A percentile compares a stretch with the other conserved stretches of the same genome.
Evolutionary conservation across 1,140 invertebrate species (phyloP).

Genomic region (Drosophila repletoides): DNA sequence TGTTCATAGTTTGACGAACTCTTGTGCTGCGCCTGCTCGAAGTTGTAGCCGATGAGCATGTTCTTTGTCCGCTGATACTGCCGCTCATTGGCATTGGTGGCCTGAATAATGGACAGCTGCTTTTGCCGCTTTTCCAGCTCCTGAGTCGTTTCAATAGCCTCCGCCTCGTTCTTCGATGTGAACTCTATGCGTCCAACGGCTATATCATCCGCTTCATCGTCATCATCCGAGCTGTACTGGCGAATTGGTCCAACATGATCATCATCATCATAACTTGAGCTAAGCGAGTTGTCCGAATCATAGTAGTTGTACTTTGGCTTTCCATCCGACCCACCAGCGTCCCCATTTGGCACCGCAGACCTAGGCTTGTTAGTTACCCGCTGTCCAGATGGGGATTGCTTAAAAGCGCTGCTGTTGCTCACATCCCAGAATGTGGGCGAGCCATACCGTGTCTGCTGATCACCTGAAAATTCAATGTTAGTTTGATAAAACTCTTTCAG

Average conservation of each 20-base stretch:
- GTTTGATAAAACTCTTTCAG: too few species aligned
- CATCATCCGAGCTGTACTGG: conserved; percentile 58
- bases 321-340: background rate
- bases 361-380: background rate
- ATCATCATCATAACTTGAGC: conserved; percentile 67
- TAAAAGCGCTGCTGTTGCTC: conserved; percentile 43
- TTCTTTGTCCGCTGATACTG: conserved; percentile 80
- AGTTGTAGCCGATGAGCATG: conserved; percentile 71
- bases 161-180: conserved; percentile 91
- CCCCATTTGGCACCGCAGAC: background rate
- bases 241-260: conserved; percentile 26
- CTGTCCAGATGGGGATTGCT: conserved; percentile 3
- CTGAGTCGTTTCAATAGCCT: conserved; percentile 88
- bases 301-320: conserved; percentile 58
- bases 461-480: too few species aligned
- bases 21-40: conserved; percentile 26
- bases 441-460: conserved; percentile 82
- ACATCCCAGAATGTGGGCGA: conserved; percentile 84
- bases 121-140: conserved; percentile 78
- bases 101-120: conserved; percentile 81
- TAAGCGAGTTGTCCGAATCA: conserved; percentile 72
- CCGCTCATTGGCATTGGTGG: conserved; percentile 79
- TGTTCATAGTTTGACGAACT: conserved; percentile 54
- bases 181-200: conserved; percentile 87
- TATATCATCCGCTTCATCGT: conserved; percentile 51